A percentile compares a stretch with the other conserved stretches of the same genome.
Conservation (phyloP, 2,113 vertebrate genomes). For the Pan paniscus region DNA sequence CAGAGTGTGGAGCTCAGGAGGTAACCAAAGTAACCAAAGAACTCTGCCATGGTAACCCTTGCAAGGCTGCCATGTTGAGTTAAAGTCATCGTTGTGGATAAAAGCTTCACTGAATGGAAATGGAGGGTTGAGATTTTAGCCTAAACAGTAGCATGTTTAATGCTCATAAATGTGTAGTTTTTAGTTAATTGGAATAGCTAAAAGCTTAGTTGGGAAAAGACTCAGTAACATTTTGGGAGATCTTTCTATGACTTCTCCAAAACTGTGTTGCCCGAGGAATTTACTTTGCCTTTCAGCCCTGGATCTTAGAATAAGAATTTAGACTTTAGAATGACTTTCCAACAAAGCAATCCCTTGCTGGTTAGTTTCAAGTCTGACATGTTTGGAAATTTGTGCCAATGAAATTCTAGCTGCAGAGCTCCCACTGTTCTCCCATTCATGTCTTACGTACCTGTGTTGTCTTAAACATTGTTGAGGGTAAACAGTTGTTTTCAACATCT, state of each 20-base stretch:
- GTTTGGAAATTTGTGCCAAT: background rate
- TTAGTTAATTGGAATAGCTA: background rate
- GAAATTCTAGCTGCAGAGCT: background rate
- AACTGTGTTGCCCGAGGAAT: background rate
- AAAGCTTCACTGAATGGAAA: background rate
- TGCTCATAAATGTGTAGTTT: background rate
- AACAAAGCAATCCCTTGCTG: background rate
- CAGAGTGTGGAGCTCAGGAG: slow-evolving; percentile 40
- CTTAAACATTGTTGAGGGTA: background rate
- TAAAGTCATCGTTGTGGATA: background rate
- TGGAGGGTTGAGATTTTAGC: background rate
- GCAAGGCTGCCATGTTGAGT: background rate
- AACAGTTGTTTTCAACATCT: background rate
- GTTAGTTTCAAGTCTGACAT: background rate
- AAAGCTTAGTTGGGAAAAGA: background rate
- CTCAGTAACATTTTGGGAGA: background rate
- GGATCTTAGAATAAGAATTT: background rate
- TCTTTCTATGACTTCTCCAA: background rate
- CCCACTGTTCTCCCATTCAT: background rate
- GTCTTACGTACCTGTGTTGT: no score
- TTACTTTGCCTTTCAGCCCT: background rate
- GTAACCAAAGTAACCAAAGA: slow-evolving; percentile 35
- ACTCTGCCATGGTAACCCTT: slow-evolving; percentile 41
- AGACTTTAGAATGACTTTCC: background rate
- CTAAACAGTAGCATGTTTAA: background rate